Base-by-base conservation (phyloP, 2,888 invertebrate genomes). In the Penaeus monodon region DNA sequence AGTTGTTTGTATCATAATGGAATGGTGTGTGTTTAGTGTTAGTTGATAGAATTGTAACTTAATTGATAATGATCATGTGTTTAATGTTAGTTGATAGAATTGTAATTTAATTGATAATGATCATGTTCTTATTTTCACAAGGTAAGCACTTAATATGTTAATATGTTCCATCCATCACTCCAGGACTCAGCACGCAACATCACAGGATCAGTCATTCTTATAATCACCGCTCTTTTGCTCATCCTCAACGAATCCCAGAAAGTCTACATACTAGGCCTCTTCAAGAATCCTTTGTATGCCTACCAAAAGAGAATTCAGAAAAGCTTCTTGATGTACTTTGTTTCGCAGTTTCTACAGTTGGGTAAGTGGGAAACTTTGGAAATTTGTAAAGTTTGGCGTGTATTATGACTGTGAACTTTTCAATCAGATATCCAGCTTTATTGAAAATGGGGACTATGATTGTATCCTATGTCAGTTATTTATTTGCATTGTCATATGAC, bases 201-300 rank as follows among this genome's bases (percentile, higher is more conserved):
- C 24, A 79, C 83, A 27, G 83, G 86, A 12, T n/a, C 38, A 8
- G 76, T 57, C 24, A 70, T 86, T 20, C 27, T 86, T n/a, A 64
- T 79, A 57, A 57, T 86, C 24, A 68, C 86, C 10, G 49, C 49
- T 14, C 44, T 38, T n/a, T 73, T 86, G 83, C 76, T 86, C 38
- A 12, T 83, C n/a, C n/a, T 86, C 22, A 78, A 83, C 22, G 86
- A 86, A 70, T 38, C 63, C 14, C 86, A 86, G 70, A 86, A 86
- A 33, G 86, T 86, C 24, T 86, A 86, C 73, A n/a, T 86, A 33
- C 65, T 86, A 20, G 86, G 86, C 33, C 22, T 86, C 20, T 14
- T 86, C 27, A 78, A 79, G 38, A 86, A 86, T 64, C 86, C 86
- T 8, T 24, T 86, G 57, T 86, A 29, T 70, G 29, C 29, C n/a